Evolutionary conservation across 2,113 vertebrate genomes (phyloP), one percentile per base, ranked within the genome.

Genomic region (Phalacrocorax aristotelis): DNA sequence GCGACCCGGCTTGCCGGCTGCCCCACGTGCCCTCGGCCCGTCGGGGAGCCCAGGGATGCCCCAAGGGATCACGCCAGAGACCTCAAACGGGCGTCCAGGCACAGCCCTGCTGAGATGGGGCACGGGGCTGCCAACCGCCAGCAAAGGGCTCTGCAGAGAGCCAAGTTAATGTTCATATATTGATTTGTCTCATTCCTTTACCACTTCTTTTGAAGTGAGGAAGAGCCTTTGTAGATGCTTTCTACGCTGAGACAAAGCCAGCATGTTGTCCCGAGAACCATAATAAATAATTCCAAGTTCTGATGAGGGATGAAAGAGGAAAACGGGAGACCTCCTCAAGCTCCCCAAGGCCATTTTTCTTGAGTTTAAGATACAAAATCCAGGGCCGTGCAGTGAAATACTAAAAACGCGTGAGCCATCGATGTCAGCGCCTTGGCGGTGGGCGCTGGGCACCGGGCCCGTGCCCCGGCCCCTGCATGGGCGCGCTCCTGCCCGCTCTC

Each of bases 1-100:
- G 32, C 3, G 22, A 2, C n/a, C 26, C 4, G 0, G 46, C 57
- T 6, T 1, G 1, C 2, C 0, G 0, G 13, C 26, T 29, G 60
- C 36, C 46, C 34, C 11, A 2, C 3, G 11, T 14, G 19, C 19
- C 92, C 71, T 6, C 1, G 15, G 44, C 57, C 10, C 58, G 15
- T 10, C 0, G 1, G 32, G 68, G 65, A 23, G 20, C 14, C 20
- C 27, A 2, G 68, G n/a, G 61, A 20, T 0, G 15, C 44, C 9
- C 14, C 2, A 11, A 21, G 26, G n/a, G 44, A 25, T 18, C 5
- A 2, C 10, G 1, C 3, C 69, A 38, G 44, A 5, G 44, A 13
- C 30, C 18, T 1, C 49, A 12, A 10, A 10, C n/a, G 6, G 7
- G 76, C 0, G 5, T 15, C 20, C 0, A 3, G 38, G 32, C 40